Base-by-base conservation (phyloP, 2,888 invertebrate genomes). In the Lucinisca nassula region DNA sequence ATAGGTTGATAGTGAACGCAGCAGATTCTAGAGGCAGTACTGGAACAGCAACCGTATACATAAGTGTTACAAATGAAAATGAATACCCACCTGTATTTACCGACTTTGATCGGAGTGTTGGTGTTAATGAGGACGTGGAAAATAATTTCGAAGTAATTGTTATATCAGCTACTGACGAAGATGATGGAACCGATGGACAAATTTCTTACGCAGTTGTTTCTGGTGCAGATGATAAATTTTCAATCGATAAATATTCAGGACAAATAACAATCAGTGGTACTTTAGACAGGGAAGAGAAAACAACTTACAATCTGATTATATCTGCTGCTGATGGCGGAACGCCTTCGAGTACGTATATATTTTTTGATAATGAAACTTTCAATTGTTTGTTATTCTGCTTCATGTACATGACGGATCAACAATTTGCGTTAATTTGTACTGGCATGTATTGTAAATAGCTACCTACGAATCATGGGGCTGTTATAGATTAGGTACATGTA, bases 1-100 rank as follows among this genome's bases (percentile, higher is more conserved):
- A 99, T 96, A 97, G 97, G 86, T 97, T 99, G 30, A 98, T 98
- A 96, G 97, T 99, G 49, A 98, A 91, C 97, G 98, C 75, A 96
- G 97, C 12, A 97, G 98, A 70, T 96, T 96, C 97, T 55, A 93
- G 93, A 6, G 70, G 80, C 6, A 70, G 84, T 27, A 90, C 89
- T 21, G 90, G 90, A 12, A 84, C 90, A 3, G 84, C 89, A 17
- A 89, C 90, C 24, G 90, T 94, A 4, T 81, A 81, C 12, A 90
- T 94, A 12, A 74, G 74, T 30, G 81, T 92, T 8, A 87, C 82
- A 30, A 91, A 92, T 58, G 87, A 91, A 24, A 92, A 93, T 82
- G 93, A 94, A 70, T 85, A 91, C 70, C 37, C 87, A 17, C 92
- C 94, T 32, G 74, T 73, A 6, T 91, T 94, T 58, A 55, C 76